Percentiles rank a stretch among this genome's conserved stretches.
phyloP scores from a whole-genome alignment of 2,888 invertebrate species.

The Subacronicta megacephala region DNA sequence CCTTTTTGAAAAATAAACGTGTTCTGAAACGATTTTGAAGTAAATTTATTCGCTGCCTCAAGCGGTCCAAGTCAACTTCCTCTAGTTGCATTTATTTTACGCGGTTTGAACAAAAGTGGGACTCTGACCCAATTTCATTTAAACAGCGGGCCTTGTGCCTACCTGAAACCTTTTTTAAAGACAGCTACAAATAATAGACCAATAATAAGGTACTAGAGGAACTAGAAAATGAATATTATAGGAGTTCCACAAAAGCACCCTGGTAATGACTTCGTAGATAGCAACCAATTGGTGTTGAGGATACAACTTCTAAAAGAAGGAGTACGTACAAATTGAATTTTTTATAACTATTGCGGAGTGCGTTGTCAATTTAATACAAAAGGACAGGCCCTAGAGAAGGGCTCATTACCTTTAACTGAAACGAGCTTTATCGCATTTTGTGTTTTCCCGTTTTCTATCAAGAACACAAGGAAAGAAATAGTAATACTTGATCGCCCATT shows the following conservation, averaged over 20 bases:
- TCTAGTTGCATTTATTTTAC: constrained; percentile 51
- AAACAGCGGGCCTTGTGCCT: constrained; percentile 21
- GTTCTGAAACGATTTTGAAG: constrained; percentile 44
- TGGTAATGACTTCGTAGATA: constrained; percentile 13
- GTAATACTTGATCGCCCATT: constrained; percentile 26
- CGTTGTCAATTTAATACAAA: constrained; percentile 28
- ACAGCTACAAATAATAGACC: not conserved
- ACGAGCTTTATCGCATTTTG: constrained; percentile 40
- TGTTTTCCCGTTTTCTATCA: constrained; percentile 17
- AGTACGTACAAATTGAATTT: constrained; percentile 18
- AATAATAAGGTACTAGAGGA: constrained; percentile 7
- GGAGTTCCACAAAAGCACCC: constrained; percentile 4
- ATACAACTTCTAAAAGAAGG: constrained; percentile 11
- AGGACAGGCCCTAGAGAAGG: constrained; percentile 10
- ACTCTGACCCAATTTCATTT: constrained; percentile 45
- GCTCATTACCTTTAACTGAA: constrained; percentile 37
- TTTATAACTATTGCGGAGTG: constrained; percentile 23
- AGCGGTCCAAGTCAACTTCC: constrained; percentile 44
- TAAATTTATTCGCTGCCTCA: constrained; percentile 48
- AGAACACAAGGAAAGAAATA: constrained; percentile 24
- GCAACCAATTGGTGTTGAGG: constrained; percentile 13
- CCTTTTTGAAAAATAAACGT: constrained; percentile 43
- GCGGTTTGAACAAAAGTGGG: constrained; percentile 40
- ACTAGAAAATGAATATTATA: constrained; percentile 27
- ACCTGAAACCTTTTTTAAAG: constrained; percentile 10